These are phyloP conservation scores for Ypsolopha sequella DNA, from an alignment of 2,888 invertebrate genomes.

Conservation along the genomic window DNA sequence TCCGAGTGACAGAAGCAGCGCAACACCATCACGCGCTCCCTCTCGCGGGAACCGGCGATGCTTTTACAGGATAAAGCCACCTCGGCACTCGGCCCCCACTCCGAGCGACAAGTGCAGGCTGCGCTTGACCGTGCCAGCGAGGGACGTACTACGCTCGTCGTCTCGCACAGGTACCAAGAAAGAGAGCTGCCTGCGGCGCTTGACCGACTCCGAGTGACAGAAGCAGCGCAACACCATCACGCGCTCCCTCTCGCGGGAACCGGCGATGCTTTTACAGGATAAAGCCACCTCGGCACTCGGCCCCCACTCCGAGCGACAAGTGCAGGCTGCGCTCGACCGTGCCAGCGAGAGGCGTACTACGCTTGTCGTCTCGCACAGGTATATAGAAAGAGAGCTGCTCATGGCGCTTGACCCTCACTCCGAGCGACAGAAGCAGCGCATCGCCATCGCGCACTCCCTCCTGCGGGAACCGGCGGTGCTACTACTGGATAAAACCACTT, in stretches of 20 bases:
- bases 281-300: slow-evolving; percentile 90
- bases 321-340: slow-evolving; percentile 82
- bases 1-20: slow-evolving; percentile 88
- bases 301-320: slow-evolving; percentile 82
- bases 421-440: slow-evolving; percentile 88
- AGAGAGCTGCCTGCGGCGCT: background rate
- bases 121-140: slow-evolving; percentile 79
- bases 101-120: slow-evolving; percentile 83
- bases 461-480: slow-evolving; percentile 81
- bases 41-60: slow-evolving; percentile 81
- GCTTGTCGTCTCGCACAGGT: slow-evolving; percentile 78
- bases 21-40: slow-evolving; percentile 85
- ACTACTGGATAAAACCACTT: slow-evolving; percentile 86
- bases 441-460: slow-evolving; percentile 86
- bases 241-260: slow-evolving; percentile 81
- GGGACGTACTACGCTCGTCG: slow-evolving; percentile 81
- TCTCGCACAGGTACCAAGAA: slow-evolving; percentile 72
- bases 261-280: slow-evolving; percentile 80
- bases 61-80: slow-evolving; percentile 86
- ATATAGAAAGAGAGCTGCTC: background rate
- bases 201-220: slow-evolving; percentile 85
- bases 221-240: slow-evolving; percentile 90
- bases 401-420: slow-evolving; percentile 71
- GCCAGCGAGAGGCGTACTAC: slow-evolving; percentile 80
- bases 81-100: slow-evolving; percentile 84